A percentile compares a stretch with the other conserved stretches of the same genome.
phyloP scores from a whole-genome alignment of 2,888 invertebrate genomes.

The Rotaria sp. region DNA sequence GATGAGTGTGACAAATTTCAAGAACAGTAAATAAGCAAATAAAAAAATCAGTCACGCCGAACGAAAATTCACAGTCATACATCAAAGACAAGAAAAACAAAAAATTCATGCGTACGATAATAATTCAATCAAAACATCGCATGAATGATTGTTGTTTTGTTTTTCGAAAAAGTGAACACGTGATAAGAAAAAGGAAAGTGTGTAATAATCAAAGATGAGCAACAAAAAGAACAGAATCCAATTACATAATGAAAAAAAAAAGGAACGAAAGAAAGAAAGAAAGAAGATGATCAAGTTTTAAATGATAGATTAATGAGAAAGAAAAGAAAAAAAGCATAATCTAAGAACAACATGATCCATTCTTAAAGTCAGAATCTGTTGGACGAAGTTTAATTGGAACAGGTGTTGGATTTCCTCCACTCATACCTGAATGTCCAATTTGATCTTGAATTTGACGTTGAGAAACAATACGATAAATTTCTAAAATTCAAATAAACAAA shows the following conservation, averaged over 20 bases:
- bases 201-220: not conserved
- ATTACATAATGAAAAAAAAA: not conserved
- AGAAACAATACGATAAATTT: conserved; percentile 96
- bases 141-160: not conserved
- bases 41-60: too few species aligned
- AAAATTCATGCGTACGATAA: too few species aligned
- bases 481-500: conserved; percentile 57
- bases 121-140: too few species aligned
- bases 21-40: too few species aligned
- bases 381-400: not conserved
- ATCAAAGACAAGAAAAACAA: too few species aligned
- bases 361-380: not conserved
- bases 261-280: too few species aligned
- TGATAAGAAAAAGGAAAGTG: not conserved
- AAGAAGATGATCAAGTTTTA: not conserved
- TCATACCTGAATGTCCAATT: conserved; percentile 64
- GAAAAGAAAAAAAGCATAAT: not conserved
- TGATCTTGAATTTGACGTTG: conserved; percentile 89
- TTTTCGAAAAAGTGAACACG: not conserved
- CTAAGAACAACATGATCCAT: conserved; percentile 1
- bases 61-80: too few species aligned
- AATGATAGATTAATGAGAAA: not conserved
- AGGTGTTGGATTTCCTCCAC: not conserved
- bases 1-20: too few species aligned
- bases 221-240: not conserved